Evolutionary conservation across 2,888 invertebrate genomes (phyloP).

Genomic region (Sclerodermus sp.): DNA sequence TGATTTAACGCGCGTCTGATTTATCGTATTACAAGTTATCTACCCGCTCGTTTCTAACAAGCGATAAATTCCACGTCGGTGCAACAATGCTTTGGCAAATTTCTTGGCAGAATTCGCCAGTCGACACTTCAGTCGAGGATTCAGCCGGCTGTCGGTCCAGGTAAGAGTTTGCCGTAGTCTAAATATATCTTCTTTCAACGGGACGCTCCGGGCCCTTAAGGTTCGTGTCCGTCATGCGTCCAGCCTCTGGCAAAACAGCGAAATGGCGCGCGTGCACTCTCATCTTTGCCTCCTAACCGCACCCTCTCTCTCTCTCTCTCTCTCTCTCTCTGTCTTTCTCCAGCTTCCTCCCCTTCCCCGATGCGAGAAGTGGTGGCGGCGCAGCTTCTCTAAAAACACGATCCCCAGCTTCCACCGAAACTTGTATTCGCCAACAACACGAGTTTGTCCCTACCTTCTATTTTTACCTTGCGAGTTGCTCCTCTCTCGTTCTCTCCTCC

Average conservation of each 20-base stretch:
- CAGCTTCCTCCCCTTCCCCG: too few relatives aligned
- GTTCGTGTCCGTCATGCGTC: conserved; percentile 35
- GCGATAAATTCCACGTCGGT: not conserved
- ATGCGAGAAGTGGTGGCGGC: too few relatives aligned
- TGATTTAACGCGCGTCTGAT: not conserved
- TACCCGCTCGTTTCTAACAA: not conserved
- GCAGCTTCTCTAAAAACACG: too few relatives aligned
- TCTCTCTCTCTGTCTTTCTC: not conserved
- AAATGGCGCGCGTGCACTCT: conserved; percentile 32
- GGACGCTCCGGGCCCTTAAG: conserved; percentile 18
- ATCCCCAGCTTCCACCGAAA: too few relatives aligned
- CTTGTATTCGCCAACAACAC: too few relatives aligned
- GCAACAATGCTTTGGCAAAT: not conserved
- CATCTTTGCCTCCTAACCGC: conserved; percentile 1
- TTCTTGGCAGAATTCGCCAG: not conserved
- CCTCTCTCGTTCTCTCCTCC: not conserved
- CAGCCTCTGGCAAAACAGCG: conserved; percentile 17
- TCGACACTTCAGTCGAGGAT: not conserved
- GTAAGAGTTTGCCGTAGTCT: conserved; percentile 14
- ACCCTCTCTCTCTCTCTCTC: not conserved
- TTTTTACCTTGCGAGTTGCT: too few relatives aligned
- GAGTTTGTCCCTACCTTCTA: too few relatives aligned
- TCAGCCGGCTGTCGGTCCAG: not conserved
- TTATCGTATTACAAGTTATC: not conserved
- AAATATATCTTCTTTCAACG: conserved; percentile 34